Base-by-base conservation (phyloP, 2,797 vertebrate genomes). In the Catamblyrhynchus diadema region DNA sequence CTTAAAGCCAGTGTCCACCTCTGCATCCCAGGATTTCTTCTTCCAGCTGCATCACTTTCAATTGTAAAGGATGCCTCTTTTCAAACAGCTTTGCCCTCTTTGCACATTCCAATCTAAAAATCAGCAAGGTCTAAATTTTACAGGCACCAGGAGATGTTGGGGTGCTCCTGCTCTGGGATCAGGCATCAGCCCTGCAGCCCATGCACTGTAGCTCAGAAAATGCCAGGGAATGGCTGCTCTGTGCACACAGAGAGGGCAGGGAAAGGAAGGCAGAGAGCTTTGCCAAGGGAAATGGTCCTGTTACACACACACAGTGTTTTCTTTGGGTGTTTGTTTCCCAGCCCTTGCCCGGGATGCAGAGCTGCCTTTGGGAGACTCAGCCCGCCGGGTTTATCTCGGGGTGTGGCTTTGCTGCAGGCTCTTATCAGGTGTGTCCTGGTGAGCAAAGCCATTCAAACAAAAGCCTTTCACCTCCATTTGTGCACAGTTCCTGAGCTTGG, bases 361-460 rank as follows among this genome's bases (percentile, higher is more conserved):
- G 35, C 25, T 61, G 75, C 42, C 28, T 15, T 80, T 44, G 12
- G 90, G 66, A 71, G 82, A 1, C 32, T 3, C 56, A 71, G 33
- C 35, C 53, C 8, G 2, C 9, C 51, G 20, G 44, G 33, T 94
- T 95, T 93, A 95, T 94, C 94, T 91, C 48, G 21, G 88, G 92
- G 93, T 57, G 93, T 88, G 93, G 11, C 4, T 0, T 19, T 16
- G 82, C 90, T 64, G 64, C 25, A 5, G 83, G 61, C 88, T 71
- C 82, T 88, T 95, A 88, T 81, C 96, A 94, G 92, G 85, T 90
- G 85, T 62, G 90, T 64, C 39, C 3, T 7, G 21, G 54, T 2
- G 79, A 91, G 71, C 1, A 0, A 60, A 93, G 60, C 45, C 82
- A 2, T 33, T 88, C 69, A 4, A 90, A 83, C 72, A 81, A 90